Evolutionary conservation across 1,140 invertebrate genomes (phyloP).

Genomic region (Panagrolaimus sp.): DNA sequence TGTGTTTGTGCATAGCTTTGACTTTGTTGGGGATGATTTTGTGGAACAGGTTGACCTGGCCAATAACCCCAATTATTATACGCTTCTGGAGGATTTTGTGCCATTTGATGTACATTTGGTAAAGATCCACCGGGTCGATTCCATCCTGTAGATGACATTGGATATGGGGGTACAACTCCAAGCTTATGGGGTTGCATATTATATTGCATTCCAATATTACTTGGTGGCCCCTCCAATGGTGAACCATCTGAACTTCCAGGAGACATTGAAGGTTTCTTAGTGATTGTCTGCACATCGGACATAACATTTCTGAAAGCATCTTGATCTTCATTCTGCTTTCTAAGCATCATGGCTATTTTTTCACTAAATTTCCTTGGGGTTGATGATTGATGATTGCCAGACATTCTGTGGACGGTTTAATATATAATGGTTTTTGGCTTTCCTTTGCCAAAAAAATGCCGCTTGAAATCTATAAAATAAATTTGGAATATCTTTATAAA

Average conservation of each 20-base stretch:
- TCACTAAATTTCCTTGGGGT: slow-evolving; percentile 59
- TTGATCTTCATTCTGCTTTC: slow-evolving; percentile 55
- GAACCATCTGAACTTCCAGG: not conserved
- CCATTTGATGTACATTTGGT: slow-evolving; percentile 40
- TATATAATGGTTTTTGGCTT: too few species aligned
- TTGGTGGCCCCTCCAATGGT: not conserved
- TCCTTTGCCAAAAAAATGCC: too few species aligned
- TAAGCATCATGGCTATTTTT: slow-evolving; percentile 55
- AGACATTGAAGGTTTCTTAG: slow-evolving; percentile 17
- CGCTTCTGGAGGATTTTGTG: slow-evolving; percentile 19
- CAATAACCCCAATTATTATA: not conserved
- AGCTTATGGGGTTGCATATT: not conserved
- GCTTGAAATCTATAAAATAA: too few species aligned
- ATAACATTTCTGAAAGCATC: slow-evolving; percentile 51
- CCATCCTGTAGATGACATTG: slow-evolving; percentile 3
- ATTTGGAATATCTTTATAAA: too few species aligned
- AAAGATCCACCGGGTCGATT: slow-evolving; percentile 44
- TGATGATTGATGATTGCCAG: too few species aligned
- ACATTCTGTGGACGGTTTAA: too few species aligned
- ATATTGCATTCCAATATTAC: not conserved
- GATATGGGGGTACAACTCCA: not conserved
- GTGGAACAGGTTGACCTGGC: not conserved
- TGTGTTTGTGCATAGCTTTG: slow-evolving; percentile 22
- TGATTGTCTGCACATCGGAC: slow-evolving; percentile 52
- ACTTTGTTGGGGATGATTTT: too few species aligned